A percentile compares a stretch with the other conserved stretches of the same genome.
Conservation (phyloP, 2,888 invertebrate genomes). For the Tetramorium bicarinatum region DNA sequence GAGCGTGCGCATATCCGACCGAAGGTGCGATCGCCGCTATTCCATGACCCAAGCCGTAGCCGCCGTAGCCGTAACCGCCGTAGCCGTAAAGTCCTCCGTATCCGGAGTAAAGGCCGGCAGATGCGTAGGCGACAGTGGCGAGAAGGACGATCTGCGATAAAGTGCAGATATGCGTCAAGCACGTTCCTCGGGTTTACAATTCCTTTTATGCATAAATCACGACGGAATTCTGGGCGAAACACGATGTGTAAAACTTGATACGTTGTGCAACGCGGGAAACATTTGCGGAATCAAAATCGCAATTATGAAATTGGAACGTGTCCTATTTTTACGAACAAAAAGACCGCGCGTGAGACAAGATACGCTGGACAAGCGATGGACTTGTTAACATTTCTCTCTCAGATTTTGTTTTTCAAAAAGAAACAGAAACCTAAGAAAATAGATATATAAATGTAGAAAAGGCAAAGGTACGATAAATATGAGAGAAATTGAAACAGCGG, state of each 20-base stretch:
- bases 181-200: not conserved
- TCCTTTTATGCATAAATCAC: not conserved
- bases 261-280: not conserved
- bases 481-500: not conserved
- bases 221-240: slow-evolving; percentile 6
- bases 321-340: not conserved
- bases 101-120: slow-evolving; percentile 79
- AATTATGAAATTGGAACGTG: slow-evolving; percentile 2
- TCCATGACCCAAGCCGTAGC: slow-evolving; percentile 72
- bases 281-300: not conserved
- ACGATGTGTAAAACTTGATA: not conserved
- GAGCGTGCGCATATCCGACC: slow-evolving; percentile 74
- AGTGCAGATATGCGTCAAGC: not conserved
- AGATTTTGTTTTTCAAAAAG: not conserved
- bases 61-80: slow-evolving; percentile 73
- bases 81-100: slow-evolving; percentile 75
- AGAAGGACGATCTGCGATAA: slow-evolving; percentile 87
- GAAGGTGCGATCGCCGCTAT: slow-evolving; percentile 70
- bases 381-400: not conserved
- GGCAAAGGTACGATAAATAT: not conserved
- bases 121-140: slow-evolving; percentile 83
- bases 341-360: not conserved
- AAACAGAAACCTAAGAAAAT: not conserved
- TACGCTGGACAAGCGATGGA: not conserved
- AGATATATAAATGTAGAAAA: not conserved